These are phyloP conservation scores for Cantharis lateralis DNA, from an alignment of 2,888 invertebrate species.

Conservation along the genomic window DNA sequence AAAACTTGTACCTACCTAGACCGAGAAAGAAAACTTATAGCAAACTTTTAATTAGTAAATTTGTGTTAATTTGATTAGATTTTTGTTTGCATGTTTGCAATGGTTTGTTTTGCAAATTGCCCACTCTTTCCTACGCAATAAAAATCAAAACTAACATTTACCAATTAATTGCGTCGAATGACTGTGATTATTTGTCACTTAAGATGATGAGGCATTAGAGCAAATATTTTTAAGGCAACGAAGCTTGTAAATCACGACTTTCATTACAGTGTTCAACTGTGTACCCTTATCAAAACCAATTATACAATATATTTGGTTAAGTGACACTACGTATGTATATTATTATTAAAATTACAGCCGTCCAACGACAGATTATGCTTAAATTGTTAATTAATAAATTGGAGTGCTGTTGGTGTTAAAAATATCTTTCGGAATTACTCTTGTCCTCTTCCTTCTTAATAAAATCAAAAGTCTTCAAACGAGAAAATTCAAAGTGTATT, in stretches of 20 bases:
- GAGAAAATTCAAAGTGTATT: conserved; percentile 10
- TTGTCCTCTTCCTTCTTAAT: conserved; percentile 10
- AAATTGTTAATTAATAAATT: conserved; percentile 57
- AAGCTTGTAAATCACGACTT: conserved; percentile 24
- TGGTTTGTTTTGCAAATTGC: conserved; percentile 25
- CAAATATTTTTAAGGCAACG: conserved; percentile 32
- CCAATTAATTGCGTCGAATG: conserved; percentile 55
- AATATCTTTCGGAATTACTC: conserved; percentile 22
- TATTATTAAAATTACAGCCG: conserved; percentile 55
- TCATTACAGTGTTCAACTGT: conserved; percentile 38
- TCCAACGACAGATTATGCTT: conserved; percentile 51
- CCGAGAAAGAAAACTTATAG: not conserved
- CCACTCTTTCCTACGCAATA: conserved; percentile 39
- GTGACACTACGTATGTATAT: conserved; percentile 53
- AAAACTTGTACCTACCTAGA: not conserved
- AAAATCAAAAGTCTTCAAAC: conserved; percentile 3
- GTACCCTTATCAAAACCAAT: conserved; percentile 58
- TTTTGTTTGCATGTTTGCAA: not conserved
- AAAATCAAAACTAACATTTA: conserved; percentile 54
- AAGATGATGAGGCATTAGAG: conserved; percentile 51
- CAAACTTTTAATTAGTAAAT: conserved; percentile 14
- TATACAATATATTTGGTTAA: conserved; percentile 56
- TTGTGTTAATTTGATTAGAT: conserved; percentile 14
- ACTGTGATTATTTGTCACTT: conserved; percentile 57
- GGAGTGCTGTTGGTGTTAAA: conserved; percentile 36